These are phyloP conservation scores for Proterorhinus semilunaris DNA, from an alignment of 2,113 vertebrate species.

Conservation along the genomic window DNA sequence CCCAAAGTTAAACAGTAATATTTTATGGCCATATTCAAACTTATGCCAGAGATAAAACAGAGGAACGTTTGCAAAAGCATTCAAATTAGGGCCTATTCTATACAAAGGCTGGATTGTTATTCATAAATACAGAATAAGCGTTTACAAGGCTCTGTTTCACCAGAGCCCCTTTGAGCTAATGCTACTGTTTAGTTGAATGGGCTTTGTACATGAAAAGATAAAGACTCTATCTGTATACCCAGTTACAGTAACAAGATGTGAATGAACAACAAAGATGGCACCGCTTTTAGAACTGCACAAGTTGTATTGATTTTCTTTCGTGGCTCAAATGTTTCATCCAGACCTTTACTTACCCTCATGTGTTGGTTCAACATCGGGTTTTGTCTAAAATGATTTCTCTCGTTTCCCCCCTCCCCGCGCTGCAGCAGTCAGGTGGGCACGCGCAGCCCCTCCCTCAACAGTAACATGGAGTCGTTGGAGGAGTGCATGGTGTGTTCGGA, in stretches of 20 bases:
- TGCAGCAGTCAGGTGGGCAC: slow-evolving; percentile 93
- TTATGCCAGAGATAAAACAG: too few relatives aligned
- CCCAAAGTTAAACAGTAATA: too few relatives aligned
- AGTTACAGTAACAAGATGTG: slow-evolving; percentile 5
- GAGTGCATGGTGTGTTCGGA: slow-evolving; percentile 99
- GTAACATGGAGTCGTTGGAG: slow-evolving; percentile 95
- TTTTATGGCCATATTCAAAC: too few relatives aligned
- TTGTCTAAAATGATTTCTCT: not conserved
- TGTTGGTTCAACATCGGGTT: slow-evolving; percentile 7
- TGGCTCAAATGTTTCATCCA: slow-evolving; percentile 26
- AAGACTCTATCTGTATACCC: not conserved
- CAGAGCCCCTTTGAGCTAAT: not conserved
- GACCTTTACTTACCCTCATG: not conserved
- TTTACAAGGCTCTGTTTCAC: not conserved
- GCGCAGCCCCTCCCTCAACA: slow-evolving; percentile 94
- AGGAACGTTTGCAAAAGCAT: too few relatives aligned
- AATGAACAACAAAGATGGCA: not conserved
- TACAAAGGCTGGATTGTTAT: too few relatives aligned
- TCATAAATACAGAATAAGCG: too few relatives aligned
- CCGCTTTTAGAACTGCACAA: slow-evolving; percentile 3
- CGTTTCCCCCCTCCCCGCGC: not conserved
- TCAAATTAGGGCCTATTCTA: too few relatives aligned
- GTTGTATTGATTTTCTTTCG: slow-evolving; percentile 30
- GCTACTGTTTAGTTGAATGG: not conserved
- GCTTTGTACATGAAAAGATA: not conserved